Evolutionary conservation across 2,797 vertebrate species (phyloP), one percentile per base, ranked within the genome.

Genomic region (Cyclura pinguis): DNA sequence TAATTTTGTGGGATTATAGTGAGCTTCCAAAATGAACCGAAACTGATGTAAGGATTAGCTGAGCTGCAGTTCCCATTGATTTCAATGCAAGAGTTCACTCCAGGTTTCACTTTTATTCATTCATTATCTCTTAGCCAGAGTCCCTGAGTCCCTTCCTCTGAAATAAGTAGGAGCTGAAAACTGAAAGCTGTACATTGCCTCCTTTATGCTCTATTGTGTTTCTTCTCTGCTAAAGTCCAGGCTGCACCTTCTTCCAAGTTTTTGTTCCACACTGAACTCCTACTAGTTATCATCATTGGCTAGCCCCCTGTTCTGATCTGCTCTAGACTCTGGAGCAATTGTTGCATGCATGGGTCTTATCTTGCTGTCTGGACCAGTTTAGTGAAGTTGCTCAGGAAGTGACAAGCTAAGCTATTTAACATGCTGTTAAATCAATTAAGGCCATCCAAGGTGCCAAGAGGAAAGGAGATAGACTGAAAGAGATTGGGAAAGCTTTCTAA

Each of bases 351-450:
- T 18, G 18, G 62, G 13, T 77, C 69, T 86, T 76, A 82, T 64
- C 52, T 38, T 52, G 24, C 22, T 50, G 24, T n/a, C 29, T 24
- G 50, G 57, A 64, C 20, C 22, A 38, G 7, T 20, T 77, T 52
- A 67, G 57, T 76, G 52, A 76, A 87, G 22, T 42, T 52, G 57
- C 57, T 77, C 32, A 52, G n/a, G 69, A 77, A 16, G 55, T 76
- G 85, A 83, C 42, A 81, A 83, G 27, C 85, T 76, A 83, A 52
- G 55, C 42, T 87, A 83, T 87, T 90, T 67, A 83, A 87, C 80
- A 87, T 87, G 57, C n/a, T 84, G 89, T 86, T 74, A 82, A 86
- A 80, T 85, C 89, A 55, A 50, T 90, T 76, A 29, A 76, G 67
- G 57, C 2, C 22, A 27, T 50, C 35, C 78, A 62, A 76, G 38